Percentiles rank a stretch among this genome's conserved stretches.
Conservation (phyloP, 1,140 invertebrate species). For the Drosophila ambigua region DNA sequence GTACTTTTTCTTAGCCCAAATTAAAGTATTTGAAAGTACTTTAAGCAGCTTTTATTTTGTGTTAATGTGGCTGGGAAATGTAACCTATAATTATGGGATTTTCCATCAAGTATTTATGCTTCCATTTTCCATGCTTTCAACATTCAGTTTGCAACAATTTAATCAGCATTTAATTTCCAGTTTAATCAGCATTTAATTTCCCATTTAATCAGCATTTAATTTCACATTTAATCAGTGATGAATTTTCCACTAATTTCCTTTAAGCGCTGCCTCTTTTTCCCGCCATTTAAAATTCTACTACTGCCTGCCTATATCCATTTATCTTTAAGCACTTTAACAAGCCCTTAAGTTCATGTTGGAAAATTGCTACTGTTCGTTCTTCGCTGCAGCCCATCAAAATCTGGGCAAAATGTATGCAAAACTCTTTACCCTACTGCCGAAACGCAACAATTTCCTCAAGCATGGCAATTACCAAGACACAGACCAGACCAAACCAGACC, state of each 20-base stretch:
- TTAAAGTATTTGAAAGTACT: too few species aligned
- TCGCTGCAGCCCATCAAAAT: conserved; percentile 52
- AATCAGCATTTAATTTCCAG: too few species aligned
- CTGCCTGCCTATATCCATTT: conserved; percentile 13
- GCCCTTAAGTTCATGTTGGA: conserved; percentile 27
- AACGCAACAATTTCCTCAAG: conserved; percentile 33
- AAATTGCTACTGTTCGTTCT: conserved; percentile 65
- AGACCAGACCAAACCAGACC: neutral
- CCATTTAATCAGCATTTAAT: too few species aligned
- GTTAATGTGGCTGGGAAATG: too few species aligned
- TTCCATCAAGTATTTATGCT: too few species aligned
- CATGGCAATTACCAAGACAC: conserved; percentile 36
- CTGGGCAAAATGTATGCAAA: conserved; percentile 73
- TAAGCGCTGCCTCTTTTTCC: neutral
- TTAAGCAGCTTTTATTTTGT: too few species aligned
- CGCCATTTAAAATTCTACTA: neutral
- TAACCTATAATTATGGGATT: too few species aligned
- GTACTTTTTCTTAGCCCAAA: neutral
- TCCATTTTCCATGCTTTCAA: too few species aligned
- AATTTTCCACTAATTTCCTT: too few species aligned
- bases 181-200: too few species aligned
- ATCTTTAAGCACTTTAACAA: conserved; percentile 37
- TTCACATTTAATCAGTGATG: too few species aligned
- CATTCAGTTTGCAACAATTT: too few species aligned
- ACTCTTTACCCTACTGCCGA: conserved; percentile 45